These are phyloP conservation scores for Bhutanitis thaidina DNA, from an alignment of 2,888 invertebrate genomes.

Conservation along the genomic window DNA sequence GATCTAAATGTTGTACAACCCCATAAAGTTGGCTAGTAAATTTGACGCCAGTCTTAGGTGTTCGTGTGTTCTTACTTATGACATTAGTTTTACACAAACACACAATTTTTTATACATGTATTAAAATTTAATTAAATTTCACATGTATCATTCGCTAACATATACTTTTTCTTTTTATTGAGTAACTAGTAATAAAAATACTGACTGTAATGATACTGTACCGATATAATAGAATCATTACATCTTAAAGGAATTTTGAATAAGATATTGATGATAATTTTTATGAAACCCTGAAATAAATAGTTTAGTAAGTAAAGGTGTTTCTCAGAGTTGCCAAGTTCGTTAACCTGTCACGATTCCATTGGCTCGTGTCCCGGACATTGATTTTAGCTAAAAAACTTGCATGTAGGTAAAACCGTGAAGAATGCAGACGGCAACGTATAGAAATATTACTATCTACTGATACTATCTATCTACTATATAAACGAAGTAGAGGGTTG, in stretches of 20 bases:
- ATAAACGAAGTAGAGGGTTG: not conserved
- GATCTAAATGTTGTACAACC: constrained; percentile 7
- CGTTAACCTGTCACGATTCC: constrained; percentile 72
- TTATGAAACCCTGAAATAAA: no score
- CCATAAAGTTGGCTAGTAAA: constrained; percentile 4
- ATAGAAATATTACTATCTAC: constrained; percentile 10
- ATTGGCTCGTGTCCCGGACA: constrained; percentile 46
- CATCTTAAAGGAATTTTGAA: not conserved
- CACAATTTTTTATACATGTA: no score
- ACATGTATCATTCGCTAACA: no score
- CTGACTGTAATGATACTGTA: no score
- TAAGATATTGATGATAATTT: not conserved
- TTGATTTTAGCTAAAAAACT: constrained; percentile 57
- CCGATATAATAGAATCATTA: no score
- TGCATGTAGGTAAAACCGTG: constrained; percentile 24
- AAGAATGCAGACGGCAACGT: not conserved
- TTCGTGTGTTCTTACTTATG: no score
- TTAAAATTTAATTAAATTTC: no score
- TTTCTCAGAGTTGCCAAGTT: constrained; percentile 38
- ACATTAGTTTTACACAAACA: no score
- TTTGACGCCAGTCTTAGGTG: no score
- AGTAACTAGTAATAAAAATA: no score
- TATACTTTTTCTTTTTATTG: no score
- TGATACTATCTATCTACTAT: not conserved
- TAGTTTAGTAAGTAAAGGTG: no score